phyloP scores from a whole-genome alignment of 64 coral and sea anemone genomes.

The Catalaphyllia jardinei region DNA sequence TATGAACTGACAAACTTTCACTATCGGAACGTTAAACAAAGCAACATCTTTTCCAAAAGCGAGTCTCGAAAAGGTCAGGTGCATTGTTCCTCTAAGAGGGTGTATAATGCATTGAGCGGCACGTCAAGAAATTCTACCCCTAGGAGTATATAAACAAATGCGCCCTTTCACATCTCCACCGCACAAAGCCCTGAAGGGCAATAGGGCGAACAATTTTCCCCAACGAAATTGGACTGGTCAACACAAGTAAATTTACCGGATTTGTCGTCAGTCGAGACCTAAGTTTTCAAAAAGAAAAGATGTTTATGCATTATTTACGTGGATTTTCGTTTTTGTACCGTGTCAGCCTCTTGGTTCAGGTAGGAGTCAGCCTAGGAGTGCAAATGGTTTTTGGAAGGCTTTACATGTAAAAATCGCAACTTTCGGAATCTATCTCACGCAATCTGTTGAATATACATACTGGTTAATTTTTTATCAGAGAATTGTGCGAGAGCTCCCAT shows the following conservation, averaged over 20 bases:
- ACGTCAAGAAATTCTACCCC: neutral
- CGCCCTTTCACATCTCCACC: neutral
- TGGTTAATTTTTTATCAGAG: neutral
- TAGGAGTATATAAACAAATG: neutral
- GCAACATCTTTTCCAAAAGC: too few species aligned
- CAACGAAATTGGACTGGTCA: constrained; percentile 15
- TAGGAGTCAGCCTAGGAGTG: neutral
- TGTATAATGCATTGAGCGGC: neutral
- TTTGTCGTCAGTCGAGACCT: constrained; percentile 21
- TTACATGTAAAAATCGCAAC: too few species aligned
- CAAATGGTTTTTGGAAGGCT: neutral
- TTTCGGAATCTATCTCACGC: neutral
- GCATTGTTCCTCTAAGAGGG: neutral
- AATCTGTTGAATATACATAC: neutral
- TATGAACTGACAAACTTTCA: too few species aligned
- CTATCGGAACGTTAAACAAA: too few species aligned
- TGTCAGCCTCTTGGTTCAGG: neutral
- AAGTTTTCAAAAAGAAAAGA: neutral
- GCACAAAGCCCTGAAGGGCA: neutral
- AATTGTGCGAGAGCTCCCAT: too few species aligned
- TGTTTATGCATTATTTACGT: constrained; percentile 14
- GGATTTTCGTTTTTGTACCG: constrained; percentile 17
- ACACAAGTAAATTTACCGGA: neutral
- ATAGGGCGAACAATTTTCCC: neutral
- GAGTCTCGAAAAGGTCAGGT: too few species aligned